Base-by-base conservation (phyloP, 2,888 invertebrate species). In the Germaria angustata region DNA sequence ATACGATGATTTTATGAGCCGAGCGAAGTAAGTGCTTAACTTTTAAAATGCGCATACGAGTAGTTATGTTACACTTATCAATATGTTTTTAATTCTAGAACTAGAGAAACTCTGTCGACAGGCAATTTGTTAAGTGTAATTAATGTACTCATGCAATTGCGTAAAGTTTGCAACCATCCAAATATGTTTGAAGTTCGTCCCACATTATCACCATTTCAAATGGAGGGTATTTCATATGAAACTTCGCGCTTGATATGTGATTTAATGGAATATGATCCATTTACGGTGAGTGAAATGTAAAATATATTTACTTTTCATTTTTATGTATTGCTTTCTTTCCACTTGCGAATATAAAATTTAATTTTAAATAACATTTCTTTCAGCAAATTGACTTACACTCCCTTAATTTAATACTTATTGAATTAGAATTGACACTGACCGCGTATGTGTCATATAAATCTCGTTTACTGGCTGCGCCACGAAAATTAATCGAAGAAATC, bases 1-100 rank as follows among this genome's bases (percentile, higher is more conserved):
- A 79, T 99, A 99, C 92, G 99, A 99, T 92, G 99, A 99, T 92
- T 99, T 99, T 92, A 99, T 99, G 99, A 95, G 97, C 69, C 94
- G 98, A 87, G 95, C 98, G 89, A 96, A 96, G 96, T 97, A 92
- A 93, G 95, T 76, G 11, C 13, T n/a, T 39, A 17, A 34, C 2
- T 22, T 22, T n/a, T 28, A 22, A 49, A 49, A 34, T 9, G 5
- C 22, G 13, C 20, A n/a, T n/a, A n/a, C n/a, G n/a, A n/a, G n/a
- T 11, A 13, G 11, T 17, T 11, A 55, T 32, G 9, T 11, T 2
- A 5, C 2, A 1, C 5, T 17, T 57, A 22, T 22, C 3, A 39
- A 28, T 66, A 22, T 32, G 32, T 3, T 55, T 44, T 1, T 13
- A 4, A 24, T 63, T 46, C 77, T 90, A 98, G 98, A 90, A 99